phyloP scores from a whole-genome alignment of 2,888 invertebrate genomes.

The Pycnomerus fuliginosus region DNA sequence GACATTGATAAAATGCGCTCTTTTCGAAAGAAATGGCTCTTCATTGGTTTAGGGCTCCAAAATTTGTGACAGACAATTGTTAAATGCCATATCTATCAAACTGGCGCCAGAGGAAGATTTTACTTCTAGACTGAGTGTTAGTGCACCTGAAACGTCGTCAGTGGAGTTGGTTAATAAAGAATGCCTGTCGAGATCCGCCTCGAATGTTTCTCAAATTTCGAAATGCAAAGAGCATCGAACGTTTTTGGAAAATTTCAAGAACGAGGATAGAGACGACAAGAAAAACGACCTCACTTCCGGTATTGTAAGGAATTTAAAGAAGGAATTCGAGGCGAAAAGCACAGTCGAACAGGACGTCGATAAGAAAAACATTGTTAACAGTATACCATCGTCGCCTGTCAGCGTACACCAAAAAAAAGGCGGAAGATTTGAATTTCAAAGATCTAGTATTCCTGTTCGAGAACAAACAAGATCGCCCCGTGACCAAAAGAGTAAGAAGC shows the following conservation, averaged over 20 bases:
- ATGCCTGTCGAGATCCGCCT: slow-evolving; percentile 46
- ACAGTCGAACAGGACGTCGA: slow-evolving; percentile 44
- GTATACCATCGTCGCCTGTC: slow-evolving; percentile 65
- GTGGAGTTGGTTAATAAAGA: slow-evolving; percentile 43
- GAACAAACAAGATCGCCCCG: too few relatives aligned
- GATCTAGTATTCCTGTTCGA: slow-evolving; percentile 78
- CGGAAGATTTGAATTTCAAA: slow-evolving; percentile 70
- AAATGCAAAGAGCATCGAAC: slow-evolving; percentile 58
- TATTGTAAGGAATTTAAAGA: slow-evolving; percentile 81
- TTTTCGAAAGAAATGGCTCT: too few relatives aligned
- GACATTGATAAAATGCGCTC: too few relatives aligned
- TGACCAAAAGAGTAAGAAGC: slow-evolving; percentile 38
- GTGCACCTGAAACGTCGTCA: slow-evolving; percentile 62
- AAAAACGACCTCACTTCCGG: slow-evolving; percentile 57
- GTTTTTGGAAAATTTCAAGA: slow-evolving; percentile 54
- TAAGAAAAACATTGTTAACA: slow-evolving; percentile 52
- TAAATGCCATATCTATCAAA: slow-evolving; percentile 63
- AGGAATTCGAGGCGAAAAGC: slow-evolving; percentile 82
- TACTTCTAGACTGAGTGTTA: slow-evolving; percentile 57
- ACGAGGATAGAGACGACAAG: slow-evolving; percentile 44
- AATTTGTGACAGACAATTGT: slow-evolving; percentile 25
- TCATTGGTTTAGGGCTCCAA: too few relatives aligned
- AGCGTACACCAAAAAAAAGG: slow-evolving; percentile 58
- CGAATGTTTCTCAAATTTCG: slow-evolving; percentile 53
- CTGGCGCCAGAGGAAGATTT: slow-evolving; percentile 45